A percentile compares a stretch with the other conserved stretches of the same genome.
Conservation (phyloP, 2,888 invertebrate genomes). For the Andrena flavipes region DNA sequence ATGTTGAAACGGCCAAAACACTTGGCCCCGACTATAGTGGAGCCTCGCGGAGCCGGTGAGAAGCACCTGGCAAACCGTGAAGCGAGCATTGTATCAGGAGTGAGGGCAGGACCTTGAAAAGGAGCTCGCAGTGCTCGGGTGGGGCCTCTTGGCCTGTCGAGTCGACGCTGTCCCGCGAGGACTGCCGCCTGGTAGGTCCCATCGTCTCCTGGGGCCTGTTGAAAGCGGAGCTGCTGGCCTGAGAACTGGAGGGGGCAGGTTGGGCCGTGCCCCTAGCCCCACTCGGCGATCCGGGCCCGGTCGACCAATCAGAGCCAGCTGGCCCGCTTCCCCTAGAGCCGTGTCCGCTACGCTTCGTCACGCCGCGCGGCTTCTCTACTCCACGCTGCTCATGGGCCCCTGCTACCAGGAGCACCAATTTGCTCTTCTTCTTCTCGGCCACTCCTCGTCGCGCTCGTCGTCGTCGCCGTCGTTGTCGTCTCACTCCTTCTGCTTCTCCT, state of each 20-base stretch:
- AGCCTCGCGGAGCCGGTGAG: too few relatives aligned
- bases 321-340: slow-evolving; percentile 73
- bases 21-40: too few relatives aligned
- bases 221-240: slow-evolving; percentile 83
- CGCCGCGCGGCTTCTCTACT: slow-evolving; percentile 77
- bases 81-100: slow-evolving; percentile 63
- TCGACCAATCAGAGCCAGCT: slow-evolving; percentile 67
- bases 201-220: slow-evolving; percentile 81
- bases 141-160: slow-evolving; percentile 79
- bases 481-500: slow-evolving; percentile 56
- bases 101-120: slow-evolving; percentile 86
- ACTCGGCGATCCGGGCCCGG: slow-evolving; percentile 32
- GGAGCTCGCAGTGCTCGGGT: slow-evolving; percentile 87
- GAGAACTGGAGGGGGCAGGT: slow-evolving; percentile 66
- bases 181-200: slow-evolving; percentile 74
- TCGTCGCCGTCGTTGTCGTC: slow-evolving; percentile 27
- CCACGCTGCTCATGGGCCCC: slow-evolving; percentile 86
- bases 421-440: slow-evolving; percentile 87
- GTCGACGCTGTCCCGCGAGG: slow-evolving; percentile 82
- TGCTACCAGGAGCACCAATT: slow-evolving; percentile 87
- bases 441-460: slow-evolving; percentile 85
- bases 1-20: too few relatives aligned
- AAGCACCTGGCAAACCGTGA: not conserved
- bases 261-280: slow-evolving; percentile 71
- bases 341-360: slow-evolving; percentile 74